A percentile compares a stretch with the other conserved stretches of the same genome.
phyloP scores from a whole-genome alignment of 1,140 invertebrate genomes.

The Zaprionus nigranus region DNA sequence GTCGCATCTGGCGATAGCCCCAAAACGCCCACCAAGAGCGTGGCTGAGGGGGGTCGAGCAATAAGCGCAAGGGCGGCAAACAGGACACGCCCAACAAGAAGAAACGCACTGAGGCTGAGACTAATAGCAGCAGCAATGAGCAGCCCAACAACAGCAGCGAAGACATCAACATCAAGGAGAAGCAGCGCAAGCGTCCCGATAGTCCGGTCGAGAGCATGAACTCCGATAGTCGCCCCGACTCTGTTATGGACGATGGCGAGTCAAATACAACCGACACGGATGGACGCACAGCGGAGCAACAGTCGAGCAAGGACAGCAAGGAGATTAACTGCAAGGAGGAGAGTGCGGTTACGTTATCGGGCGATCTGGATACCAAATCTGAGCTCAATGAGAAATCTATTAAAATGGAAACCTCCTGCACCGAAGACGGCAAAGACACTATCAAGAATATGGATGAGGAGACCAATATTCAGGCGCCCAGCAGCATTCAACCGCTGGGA shows the following conservation, averaged over 20 bases:
- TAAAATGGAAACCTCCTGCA: conserved; percentile 55
- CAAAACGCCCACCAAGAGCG: conserved; percentile 86
- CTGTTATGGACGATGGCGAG: conserved; percentile 91
- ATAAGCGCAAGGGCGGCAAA: conserved; percentile 88
- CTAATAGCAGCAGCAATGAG: conserved; percentile 85
- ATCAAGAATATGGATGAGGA: conserved; percentile 84
- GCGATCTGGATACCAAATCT: conserved; percentile 64
- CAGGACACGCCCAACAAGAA: conserved; percentile 90
- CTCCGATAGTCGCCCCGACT: conserved; percentile 89
- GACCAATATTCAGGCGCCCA: conserved; percentile 80
- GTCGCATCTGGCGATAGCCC: conserved; percentile 84
- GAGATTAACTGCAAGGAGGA: conserved; percentile 81
- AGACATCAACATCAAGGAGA: conserved; percentile 87
- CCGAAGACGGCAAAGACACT: conserved; percentile 74
- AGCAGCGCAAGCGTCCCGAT: conserved; percentile 88
- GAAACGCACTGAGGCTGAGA: conserved; percentile 86
- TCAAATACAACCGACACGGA: conserved; percentile 83
- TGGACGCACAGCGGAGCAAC: conserved; percentile 59
- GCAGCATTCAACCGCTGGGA: conserved; percentile 36
- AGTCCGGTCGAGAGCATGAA: conserved; percentile 93
- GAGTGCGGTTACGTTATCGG: conserved; percentile 45
- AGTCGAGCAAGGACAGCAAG: conserved; percentile 86
- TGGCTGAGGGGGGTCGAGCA: conserved; percentile 85
- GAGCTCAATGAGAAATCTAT: conserved; percentile 67
- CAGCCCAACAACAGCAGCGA: conserved; percentile 87